Evolutionary conservation across 2,113 vertebrate species (phyloP).

Genomic region (Brachirus orientalis): DNA sequence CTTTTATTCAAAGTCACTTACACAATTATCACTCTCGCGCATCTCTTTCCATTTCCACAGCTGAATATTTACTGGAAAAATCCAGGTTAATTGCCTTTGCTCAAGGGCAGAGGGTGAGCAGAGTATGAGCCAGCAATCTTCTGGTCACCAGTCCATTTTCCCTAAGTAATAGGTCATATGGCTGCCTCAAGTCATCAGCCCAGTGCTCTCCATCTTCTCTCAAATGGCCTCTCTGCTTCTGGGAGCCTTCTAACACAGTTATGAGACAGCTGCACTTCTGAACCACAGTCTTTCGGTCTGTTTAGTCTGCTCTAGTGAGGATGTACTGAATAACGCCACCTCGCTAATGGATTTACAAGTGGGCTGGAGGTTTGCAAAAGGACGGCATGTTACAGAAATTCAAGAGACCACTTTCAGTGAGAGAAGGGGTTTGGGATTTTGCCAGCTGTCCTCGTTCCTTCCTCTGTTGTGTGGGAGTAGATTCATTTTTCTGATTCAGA

Average conservation of each 20-base stretch:
- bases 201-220: slow-evolving; percentile 55
- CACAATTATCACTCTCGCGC: slow-evolving; percentile 72
- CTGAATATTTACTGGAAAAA: slow-evolving; percentile 78
- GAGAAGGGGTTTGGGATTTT: slow-evolving; percentile 31
- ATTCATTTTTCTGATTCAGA: slow-evolving; percentile 41
- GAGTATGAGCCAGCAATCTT: slow-evolving; percentile 79
- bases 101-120: slow-evolving; percentile 75
- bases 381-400: slow-evolving; percentile 53
- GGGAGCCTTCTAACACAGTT: slow-evolving; percentile 53
- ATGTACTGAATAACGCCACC: slow-evolving; percentile 58
- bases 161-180: slow-evolving; percentile 77
- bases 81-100: slow-evolving; percentile 81
- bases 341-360: slow-evolving; percentile 71
- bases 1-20: slow-evolving; percentile 81
- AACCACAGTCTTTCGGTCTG: slow-evolving; percentile 44
- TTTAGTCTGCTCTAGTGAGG: slow-evolving; percentile 57
- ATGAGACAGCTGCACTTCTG: slow-evolving; percentile 49
- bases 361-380: slow-evolving; percentile 62
- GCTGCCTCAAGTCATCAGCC: slow-evolving; percentile 72
- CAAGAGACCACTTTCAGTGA: slow-evolving; percentile 47
- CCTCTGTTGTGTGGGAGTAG: slow-evolving; percentile 14
- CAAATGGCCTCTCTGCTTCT: slow-evolving; percentile 59
- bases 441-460: slow-evolving; percentile 39
- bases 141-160: slow-evolving; percentile 79
- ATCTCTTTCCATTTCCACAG: slow-evolving; percentile 68